These are phyloP conservation scores for Galleria mellonella DNA, from an alignment of 1,140 invertebrate species.

Conservation along the genomic window DNA sequence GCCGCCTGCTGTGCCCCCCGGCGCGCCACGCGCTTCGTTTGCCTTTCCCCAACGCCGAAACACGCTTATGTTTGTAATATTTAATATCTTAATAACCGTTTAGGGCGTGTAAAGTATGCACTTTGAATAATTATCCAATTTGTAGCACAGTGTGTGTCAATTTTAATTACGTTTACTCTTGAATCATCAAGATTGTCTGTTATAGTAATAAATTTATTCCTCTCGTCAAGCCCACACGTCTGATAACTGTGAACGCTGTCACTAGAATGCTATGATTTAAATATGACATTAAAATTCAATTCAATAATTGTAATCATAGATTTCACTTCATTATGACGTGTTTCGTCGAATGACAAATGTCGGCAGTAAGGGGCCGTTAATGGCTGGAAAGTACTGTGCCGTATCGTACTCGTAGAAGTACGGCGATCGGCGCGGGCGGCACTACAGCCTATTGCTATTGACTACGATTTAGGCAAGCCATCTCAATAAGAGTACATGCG, in stretches of 20 bases:
- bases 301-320: too few species aligned
- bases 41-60: slow-evolving; percentile 19
- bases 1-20: slow-evolving; percentile 55
- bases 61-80: slow-evolving; percentile 31
- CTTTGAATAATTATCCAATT: slow-evolving; percentile 58
- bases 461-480: slow-evolving; percentile 59
- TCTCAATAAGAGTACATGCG: slow-evolving; percentile 61
- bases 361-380: slow-evolving; percentile 46
- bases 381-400: slow-evolving; percentile 44
- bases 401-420: slow-evolving; percentile 3
- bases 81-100: slow-evolving; percentile 71
- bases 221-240: too few species aligned
- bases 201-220: too few species aligned
- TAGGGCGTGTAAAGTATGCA: slow-evolving; percentile 45
- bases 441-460: slow-evolving; percentile 35
- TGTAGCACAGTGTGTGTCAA: slow-evolving; percentile 8
- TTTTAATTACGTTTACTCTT: slow-evolving; percentile 28
- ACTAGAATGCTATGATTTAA: too few species aligned
- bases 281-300: too few species aligned
- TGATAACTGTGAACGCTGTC: too few species aligned
- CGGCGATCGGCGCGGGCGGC: slow-evolving; percentile 20
- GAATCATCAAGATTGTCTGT: neutral
- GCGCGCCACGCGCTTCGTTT: slow-evolving; percentile 28
- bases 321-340: too few species aligned
- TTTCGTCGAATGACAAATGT: slow-evolving; percentile 41